Conservation (phyloP, 2,797 vertebrate genomes). For the Acanthis flammea region DNA sequence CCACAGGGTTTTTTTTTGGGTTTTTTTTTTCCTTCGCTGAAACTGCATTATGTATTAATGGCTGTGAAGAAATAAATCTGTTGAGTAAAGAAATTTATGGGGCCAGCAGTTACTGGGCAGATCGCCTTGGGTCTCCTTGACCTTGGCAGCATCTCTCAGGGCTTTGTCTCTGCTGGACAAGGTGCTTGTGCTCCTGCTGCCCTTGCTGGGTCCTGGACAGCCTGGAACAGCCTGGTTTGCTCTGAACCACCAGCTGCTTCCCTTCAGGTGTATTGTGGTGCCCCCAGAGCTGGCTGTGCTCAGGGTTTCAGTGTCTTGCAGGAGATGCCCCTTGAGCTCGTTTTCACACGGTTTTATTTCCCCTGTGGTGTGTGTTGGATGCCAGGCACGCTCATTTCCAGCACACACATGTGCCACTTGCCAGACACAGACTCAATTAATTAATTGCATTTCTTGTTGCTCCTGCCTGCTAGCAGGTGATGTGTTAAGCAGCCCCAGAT, state of each 20-base stretch:
- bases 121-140: background rate
- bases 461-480: slow-evolving; percentile 26
- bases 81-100: background rate
- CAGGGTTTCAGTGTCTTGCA: background rate
- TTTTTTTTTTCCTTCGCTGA: background rate
- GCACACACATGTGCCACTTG: background rate
- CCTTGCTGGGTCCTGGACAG: background rate
- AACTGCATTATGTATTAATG: background rate
- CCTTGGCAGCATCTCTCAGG: background rate
- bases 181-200: background rate
- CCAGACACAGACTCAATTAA: background rate
- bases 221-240: background rate
- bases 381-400: background rate
- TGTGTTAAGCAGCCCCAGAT: background rate
- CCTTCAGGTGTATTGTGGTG: background rate
- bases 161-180: background rate
- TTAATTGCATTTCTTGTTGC: slow-evolving; percentile 17
- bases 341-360: background rate
- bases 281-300: background rate
- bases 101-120: background rate
- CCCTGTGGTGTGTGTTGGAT: background rate
- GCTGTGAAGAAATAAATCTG: slow-evolving; percentile 13
- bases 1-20: background rate
- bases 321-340: background rate
- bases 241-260: background rate